Conservation (phyloP, 2,797 vertebrate species). For the Melanogrammus aeglefinus region DNA sequence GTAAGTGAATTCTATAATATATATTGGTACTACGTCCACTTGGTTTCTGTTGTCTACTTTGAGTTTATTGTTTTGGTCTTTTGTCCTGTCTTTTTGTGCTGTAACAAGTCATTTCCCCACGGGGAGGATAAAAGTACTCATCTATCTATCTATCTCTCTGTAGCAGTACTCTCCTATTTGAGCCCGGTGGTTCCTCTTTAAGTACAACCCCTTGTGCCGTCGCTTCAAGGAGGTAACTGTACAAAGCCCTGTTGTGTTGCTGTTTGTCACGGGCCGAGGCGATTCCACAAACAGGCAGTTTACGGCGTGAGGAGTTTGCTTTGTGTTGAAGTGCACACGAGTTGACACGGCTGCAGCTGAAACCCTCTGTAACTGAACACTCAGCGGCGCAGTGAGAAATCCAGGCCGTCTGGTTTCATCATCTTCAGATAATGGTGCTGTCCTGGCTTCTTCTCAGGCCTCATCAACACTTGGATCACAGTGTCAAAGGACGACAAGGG, state of each 20-base stretch:
- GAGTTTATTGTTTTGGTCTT: no score
- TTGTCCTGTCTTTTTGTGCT: no score
- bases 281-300: conserved; percentile 47
- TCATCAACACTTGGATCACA: conserved; percentile 5
- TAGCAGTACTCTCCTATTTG: not conserved
- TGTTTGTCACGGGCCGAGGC: conserved; percentile 50
- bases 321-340: conserved; percentile 45
- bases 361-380: conserved; percentile 43
- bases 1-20: no score
- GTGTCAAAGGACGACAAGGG: not conserved
- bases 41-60: no score
- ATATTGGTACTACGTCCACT: no score
- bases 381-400: conserved; percentile 40
- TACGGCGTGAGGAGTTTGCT: conserved; percentile 47
- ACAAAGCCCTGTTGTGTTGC: conserved; percentile 21
- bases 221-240: not conserved
- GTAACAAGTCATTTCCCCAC: no score
- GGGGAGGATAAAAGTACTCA: no score
- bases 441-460: conserved; percentile 39
- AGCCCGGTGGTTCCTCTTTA: no score
- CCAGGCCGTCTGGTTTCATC: conserved; percentile 51
- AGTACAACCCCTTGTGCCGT: not conserved
- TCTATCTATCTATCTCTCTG: no score
- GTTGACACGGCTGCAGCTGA: conserved; percentile 45
- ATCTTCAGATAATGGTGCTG: conserved; percentile 51